Evolutionary conservation across 2,888 invertebrate species (phyloP).

Genomic region (Adela reaumurella): DNA sequence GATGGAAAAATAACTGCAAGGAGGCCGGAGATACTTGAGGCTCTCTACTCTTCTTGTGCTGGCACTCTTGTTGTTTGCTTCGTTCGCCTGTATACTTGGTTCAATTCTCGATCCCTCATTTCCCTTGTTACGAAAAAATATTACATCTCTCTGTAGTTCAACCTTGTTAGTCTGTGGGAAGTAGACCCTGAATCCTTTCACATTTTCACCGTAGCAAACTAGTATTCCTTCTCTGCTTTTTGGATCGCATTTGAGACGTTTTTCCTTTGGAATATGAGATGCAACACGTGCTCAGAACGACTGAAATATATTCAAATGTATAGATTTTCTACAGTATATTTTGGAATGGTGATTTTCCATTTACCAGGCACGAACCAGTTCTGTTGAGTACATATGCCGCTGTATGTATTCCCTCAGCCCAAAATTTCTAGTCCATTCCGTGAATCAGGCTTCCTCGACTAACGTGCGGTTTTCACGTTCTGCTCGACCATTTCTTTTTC

Average conservation of each 20-base stretch:
- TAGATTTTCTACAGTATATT: conserved; percentile 20
- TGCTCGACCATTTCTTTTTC: conserved; percentile 20
- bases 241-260: conserved; percentile 19
- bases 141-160: too few species aligned
- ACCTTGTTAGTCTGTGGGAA: too few species aligned
- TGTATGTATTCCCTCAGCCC: conserved; percentile 20
- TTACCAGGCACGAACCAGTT: conserved; percentile 7
- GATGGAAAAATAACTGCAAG: too few species aligned
- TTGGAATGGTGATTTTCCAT: conserved; percentile 20
- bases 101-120: too few species aligned
- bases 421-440: conserved; percentile 7
- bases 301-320: conserved; percentile 18
- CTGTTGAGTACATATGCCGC: conserved; percentile 12
- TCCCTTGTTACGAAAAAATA: too few species aligned
- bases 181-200: conserved; percentile 16
- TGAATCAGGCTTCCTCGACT: conserved; percentile 10
- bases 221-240: conserved; percentile 20
- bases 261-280: conserved; percentile 23
- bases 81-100: too few species aligned
- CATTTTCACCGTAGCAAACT: conserved; percentile 22
- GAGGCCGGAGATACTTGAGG: too few species aligned
- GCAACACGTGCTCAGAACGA: conserved; percentile 24
- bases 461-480: conserved; percentile 17
- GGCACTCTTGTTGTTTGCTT: too few species aligned
- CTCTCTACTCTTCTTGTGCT: too few species aligned